A percentile compares a stretch with the other conserved stretches of the same genome.
Conservation (phyloP, 2,888 invertebrate species). For the Machimus atricapillus region DNA sequence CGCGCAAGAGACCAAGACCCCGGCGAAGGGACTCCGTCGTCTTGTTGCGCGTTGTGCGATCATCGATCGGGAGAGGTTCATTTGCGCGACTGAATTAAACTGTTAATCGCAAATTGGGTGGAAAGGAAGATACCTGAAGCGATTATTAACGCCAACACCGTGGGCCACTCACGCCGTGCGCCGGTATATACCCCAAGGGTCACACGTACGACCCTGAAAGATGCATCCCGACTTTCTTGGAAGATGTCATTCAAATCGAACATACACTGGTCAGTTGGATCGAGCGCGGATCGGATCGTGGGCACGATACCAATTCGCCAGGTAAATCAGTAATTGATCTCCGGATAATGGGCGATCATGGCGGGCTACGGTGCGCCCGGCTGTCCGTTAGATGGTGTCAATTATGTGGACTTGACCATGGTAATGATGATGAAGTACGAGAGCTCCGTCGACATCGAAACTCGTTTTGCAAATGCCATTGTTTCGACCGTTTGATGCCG, state of each 20-base stretch:
- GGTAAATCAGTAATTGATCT: constrained; percentile 29
- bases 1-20: neutral
- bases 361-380: neutral
- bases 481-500: neutral
- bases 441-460: neutral
- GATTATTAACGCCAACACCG: neutral
- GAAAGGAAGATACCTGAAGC: neutral
- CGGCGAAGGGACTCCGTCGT: neutral
- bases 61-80: constrained; percentile 1
- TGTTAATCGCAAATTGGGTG: constrained; percentile 24
- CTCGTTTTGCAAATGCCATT: constrained; percentile 21
- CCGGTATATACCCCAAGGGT: neutral
- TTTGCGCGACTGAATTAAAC: constrained; percentile 4
- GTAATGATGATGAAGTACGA: constrained; percentile 26
- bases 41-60: neutral
- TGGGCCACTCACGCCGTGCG: neutral
- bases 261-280: neutral
- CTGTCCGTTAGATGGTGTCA: constrained; percentile 25
- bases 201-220: neutral
- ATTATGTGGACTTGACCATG: constrained; percentile 35
- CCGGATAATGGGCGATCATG: constrained; percentile 15
- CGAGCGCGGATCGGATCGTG: neutral
- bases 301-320: neutral
- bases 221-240: neutral
- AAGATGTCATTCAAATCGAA: neutral